These are phyloP conservation scores for Ataeniobius toweri DNA, from an alignment of 2,797 vertebrate genomes.

Conservation along the genomic window DNA sequence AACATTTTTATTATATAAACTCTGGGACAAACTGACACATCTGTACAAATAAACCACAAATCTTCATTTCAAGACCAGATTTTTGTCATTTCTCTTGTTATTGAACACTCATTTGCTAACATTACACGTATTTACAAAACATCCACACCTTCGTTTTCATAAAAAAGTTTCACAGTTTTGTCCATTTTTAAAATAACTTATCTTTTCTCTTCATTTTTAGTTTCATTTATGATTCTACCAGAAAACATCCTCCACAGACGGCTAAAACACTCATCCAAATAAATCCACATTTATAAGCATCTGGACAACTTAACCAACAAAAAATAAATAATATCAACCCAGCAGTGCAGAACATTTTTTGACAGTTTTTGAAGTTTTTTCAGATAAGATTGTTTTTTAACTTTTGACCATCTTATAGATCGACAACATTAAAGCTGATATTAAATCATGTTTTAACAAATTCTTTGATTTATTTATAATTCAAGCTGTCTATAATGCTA, in stretches of 20 bases:
- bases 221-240: slow-evolving; percentile 24
- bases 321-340: slow-evolving; percentile 26
- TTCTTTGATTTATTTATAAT: background rate
- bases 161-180: slow-evolving; percentile 60
- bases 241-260: background rate
- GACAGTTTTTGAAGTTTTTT: slow-evolving; percentile 4
- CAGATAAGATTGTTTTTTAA: background rate
- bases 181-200: slow-evolving; percentile 22
- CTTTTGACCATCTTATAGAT: background rate
- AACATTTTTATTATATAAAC: slow-evolving; percentile 72
- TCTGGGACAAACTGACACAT: slow-evolving; percentile 56
- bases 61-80: slow-evolving; percentile 28
- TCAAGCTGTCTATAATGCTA: slow-evolving; percentile 1
- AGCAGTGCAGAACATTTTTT: slow-evolving; percentile 14
- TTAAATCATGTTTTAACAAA: slow-evolving; percentile 1
- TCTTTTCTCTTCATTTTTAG: slow-evolving; percentile 13
- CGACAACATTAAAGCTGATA: background rate
- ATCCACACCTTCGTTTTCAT: slow-evolving; percentile 14
- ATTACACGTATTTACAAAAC: slow-evolving; percentile 75
- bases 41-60: slow-evolving; percentile 67
- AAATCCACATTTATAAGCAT: background rate
- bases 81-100: slow-evolving; percentile 3
- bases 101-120: slow-evolving; percentile 34
- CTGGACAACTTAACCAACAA: background rate
- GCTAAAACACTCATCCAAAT: background rate